phyloP scores from a whole-genome alignment of 2,113 vertebrate species.

The Hirundichthys speculiger region DNA sequence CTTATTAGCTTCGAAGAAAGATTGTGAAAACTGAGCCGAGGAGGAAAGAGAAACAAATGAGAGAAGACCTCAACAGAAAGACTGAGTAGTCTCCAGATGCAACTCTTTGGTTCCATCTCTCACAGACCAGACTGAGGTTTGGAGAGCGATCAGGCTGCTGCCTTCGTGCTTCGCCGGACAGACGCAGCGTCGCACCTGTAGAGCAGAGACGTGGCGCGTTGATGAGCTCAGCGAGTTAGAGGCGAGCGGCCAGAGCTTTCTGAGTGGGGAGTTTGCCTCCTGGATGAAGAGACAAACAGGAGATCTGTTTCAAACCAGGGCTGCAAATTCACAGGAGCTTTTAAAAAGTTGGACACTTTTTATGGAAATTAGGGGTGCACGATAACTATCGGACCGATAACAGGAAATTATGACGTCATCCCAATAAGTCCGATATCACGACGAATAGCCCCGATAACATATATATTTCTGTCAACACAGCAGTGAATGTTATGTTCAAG shows the following conservation, averaged over 20 bases:
- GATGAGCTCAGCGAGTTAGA: slow-evolving; percentile 48
- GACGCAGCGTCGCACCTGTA: not conserved
- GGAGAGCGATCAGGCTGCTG: too few species aligned
- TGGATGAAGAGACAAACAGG: slow-evolving; percentile 31
- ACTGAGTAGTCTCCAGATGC: slow-evolving; percentile 37
- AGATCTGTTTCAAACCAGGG: not conserved
- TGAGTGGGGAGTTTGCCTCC: slow-evolving; percentile 77
- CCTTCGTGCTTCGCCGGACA: too few species aligned
- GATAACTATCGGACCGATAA: too few species aligned
- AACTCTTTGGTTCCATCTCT: slow-evolving; percentile 47
- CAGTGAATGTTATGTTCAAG: too few species aligned
- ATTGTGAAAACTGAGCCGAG: slow-evolving; percentile 7
- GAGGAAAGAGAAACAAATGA: not conserved
- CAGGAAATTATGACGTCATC: too few species aligned
- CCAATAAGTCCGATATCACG: too few species aligned
- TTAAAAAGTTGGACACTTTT: too few species aligned
- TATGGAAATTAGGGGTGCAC: too few species aligned
- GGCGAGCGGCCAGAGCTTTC: slow-evolving; percentile 70
- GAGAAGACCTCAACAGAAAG: not conserved
- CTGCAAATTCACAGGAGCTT: too few species aligned
- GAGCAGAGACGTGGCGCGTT: not conserved
- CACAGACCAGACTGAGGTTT: slow-evolving; percentile 20
- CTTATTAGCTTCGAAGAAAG: slow-evolving; percentile 11
- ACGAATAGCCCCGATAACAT: too few species aligned
- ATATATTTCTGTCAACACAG: too few species aligned